Evolutionary conservation across 2,797 vertebrate species (phyloP), one percentile per base, ranked within the genome.

Genomic region (Heliangelus exortis): DNA sequence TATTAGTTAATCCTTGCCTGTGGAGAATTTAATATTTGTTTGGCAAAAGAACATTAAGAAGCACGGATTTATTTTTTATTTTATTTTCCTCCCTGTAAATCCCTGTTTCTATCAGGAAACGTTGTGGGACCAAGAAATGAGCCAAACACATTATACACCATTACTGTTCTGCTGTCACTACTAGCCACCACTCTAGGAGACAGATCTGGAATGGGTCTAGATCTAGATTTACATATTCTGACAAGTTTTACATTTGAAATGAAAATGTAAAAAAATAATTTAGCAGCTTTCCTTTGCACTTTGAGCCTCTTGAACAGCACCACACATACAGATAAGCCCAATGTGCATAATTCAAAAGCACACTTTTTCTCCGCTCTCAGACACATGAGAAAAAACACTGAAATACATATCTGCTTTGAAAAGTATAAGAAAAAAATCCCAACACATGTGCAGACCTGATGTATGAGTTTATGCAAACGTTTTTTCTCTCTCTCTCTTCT

Each of bases 1-100:
- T 94, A 92, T 86, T 89, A 93, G 91, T 84, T 96, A 96, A 96
- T 95, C 91, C 93, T 91, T 96, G 91, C 94, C 92, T 91, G 76
- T 82, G 87, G 96, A 96, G 85, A 96, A 74, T 59, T 89, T 74
- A 72, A 84, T 77, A 92, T 94, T 87, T 88, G n/a, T 75, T 89
- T 95, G 71, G 74, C 87, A 92, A 93, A 91, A 89, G 89, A 91
- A 95, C 79, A 81, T 92, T 92, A 95, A 93, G 75, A 89, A 92
- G 69, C 67, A 92, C 51, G 31, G 26, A 69, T 94, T 96, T 86
- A 41, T 41, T 7, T 57, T 51, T 89, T 90, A 20, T 50, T 50
- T 50, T 87, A 71, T 78, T 65, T 15, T 14, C 45, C 45, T 51
- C 71, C 69, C 74, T 76, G 21, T 74, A 94, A 95, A 86, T 88